phyloP scores from a whole-genome alignment of 1,140 invertebrate species.

The Leguminivora glycinivorella region DNA sequence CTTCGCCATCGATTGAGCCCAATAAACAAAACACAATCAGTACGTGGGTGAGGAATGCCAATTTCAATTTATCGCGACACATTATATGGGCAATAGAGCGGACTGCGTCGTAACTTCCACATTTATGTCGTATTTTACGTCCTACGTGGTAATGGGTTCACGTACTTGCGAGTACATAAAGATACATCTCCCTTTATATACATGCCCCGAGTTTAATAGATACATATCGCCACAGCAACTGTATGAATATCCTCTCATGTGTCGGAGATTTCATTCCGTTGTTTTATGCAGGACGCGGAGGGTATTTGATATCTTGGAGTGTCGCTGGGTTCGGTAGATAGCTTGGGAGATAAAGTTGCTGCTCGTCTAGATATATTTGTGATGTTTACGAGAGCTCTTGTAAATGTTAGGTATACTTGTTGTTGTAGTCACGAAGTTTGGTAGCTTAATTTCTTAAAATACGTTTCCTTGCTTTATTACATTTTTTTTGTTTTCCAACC shows the following conservation, averaged over 20 bases:
- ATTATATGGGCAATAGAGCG: constrained; percentile 28
- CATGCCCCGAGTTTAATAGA: constrained; percentile 8
- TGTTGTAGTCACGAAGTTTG: not conserved
- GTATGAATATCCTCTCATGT: constrained; percentile 23
- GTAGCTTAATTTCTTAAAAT: too few relatives aligned
- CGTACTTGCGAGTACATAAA: constrained; percentile 20
- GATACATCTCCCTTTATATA: not conserved
- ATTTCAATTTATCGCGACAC: constrained; percentile 28
- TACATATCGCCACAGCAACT: constrained; percentile 6
- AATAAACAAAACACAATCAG: constrained; percentile 27
- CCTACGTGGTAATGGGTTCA: constrained; percentile 21
- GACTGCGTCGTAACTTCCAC: constrained; percentile 22
- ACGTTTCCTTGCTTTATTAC: too few relatives aligned
- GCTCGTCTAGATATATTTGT: not conserved
- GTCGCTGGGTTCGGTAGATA: not conserved
- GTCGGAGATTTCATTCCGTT: constrained; percentile 20
- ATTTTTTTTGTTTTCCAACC: too few relatives aligned
- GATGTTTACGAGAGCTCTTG: not conserved
- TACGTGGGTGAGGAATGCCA: constrained; percentile 24
- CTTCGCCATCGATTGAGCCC: not conserved
- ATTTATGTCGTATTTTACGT: constrained; percentile 27
- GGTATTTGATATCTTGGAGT: constrained; percentile 7
- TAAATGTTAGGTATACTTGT: not conserved
- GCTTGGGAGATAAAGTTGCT: not conserved
- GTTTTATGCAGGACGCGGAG: constrained; percentile 10